Evolutionary conservation across 2,113 vertebrate genomes (phyloP), one percentile per base, ranked within the genome.

Genomic region (Oostethus manadensis): DNA sequence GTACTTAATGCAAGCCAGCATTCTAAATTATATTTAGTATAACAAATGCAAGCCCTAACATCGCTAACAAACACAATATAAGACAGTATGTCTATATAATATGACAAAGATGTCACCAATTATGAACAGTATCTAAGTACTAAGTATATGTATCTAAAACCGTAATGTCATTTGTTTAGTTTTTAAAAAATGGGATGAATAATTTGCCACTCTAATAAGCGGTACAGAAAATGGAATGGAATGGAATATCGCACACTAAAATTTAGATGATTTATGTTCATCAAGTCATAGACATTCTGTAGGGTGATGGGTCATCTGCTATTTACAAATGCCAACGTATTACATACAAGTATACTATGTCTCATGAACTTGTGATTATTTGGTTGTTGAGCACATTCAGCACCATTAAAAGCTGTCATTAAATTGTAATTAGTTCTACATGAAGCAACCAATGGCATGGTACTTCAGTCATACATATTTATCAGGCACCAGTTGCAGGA

Each of bases 351-450:
- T 60, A 10, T 76, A 78, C 38, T 61, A 74, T 74, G 72, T 71
- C 76, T 74, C 56, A 64, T 79, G 62, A 73, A 77, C 74, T 62
- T 63, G 55, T 79, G 70, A 86, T 85, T 79, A 84, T 81, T 79
- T 82, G 67, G 51, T 68, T 71, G 68, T n/a, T 63, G 40, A 58
- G 56, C 61, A 71, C 69, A 81, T 81, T 78, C 64, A 46, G 16
- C 51, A 42, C 33, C 65, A 76, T 77, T 81, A 77, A 86, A 82
- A 76, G 38, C 53, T 71, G 75, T 76, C 71, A 86, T 86, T 80
- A 83, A 80, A 84, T 76, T 85, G 26, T 58, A 84, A 86, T 87
- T 86, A 87, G 75, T 87, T 88, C 77, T 74, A 82, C 81, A 78
- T n/a, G 55, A 84, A 66, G 58, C 60, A 79, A 76, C 74, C 77